phyloP scores from a whole-genome alignment of 2,888 invertebrate species.

The Nymphalis c-album region DNA sequence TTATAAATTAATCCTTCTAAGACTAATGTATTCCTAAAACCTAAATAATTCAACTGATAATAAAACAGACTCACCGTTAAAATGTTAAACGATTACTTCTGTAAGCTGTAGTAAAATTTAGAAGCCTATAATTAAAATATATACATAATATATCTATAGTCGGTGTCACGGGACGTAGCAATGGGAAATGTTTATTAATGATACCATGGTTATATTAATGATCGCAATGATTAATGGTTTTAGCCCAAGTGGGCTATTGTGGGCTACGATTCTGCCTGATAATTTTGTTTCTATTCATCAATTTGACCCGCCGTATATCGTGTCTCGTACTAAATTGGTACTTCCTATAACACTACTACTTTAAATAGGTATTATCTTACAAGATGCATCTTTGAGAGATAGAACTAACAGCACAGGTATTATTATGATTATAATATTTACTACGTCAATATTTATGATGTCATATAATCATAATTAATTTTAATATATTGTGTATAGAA shows the following conservation, averaged over 20 bases:
- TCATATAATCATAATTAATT: too few species aligned
- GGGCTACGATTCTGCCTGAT: neutral
- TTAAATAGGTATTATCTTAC: neutral
- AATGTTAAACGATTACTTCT: neutral
- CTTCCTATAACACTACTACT: neutral
- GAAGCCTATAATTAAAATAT: neutral
- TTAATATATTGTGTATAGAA: too few species aligned
- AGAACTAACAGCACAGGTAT: too few species aligned
- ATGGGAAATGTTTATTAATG: slow-evolving; percentile 14
- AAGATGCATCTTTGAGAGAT: too few species aligned
- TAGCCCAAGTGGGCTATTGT: neutral
- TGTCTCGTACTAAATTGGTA: neutral
- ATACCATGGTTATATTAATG: slow-evolving; percentile 11
- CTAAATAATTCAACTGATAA: neutral
- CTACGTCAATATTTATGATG: too few species aligned
- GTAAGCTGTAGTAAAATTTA: neutral
- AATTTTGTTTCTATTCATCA: slow-evolving; percentile 9
- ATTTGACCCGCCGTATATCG: neutral
- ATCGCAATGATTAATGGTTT: slow-evolving; percentile 14
- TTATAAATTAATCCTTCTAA: neutral
- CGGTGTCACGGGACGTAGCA: neutral
- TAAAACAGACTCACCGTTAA: neutral
- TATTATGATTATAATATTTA: too few species aligned
- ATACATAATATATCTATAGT: neutral
- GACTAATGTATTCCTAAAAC: neutral